These are phyloP conservation scores for Lutjanus erythropterus DNA, from an alignment of 2,113 vertebrate genomes.

Conservation along the genomic window DNA sequence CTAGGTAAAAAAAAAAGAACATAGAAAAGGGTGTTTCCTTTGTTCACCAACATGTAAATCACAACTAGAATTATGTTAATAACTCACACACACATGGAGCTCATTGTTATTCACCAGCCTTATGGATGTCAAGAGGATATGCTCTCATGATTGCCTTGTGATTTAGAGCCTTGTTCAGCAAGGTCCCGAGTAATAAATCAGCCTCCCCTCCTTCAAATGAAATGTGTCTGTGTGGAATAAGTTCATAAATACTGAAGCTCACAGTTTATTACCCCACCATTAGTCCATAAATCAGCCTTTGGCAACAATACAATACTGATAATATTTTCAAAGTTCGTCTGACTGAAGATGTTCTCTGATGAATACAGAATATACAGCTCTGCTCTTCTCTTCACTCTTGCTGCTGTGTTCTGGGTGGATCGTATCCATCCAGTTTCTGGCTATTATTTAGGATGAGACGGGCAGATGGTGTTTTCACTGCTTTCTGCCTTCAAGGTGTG, in stretches of 20 bases:
- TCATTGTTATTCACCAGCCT: slow-evolving; percentile 10
- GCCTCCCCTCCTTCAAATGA: slow-evolving; percentile 10
- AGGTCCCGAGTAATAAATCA: slow-evolving; percentile 37
- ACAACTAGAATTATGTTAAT: background rate
- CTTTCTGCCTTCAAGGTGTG: slow-evolving; percentile 38
- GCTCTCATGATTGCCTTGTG: slow-evolving; percentile 35
- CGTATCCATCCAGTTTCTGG: slow-evolving; percentile 11
- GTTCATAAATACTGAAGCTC: slow-evolving; percentile 34
- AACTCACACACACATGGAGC: background rate
- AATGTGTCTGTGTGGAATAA: slow-evolving; percentile 25
- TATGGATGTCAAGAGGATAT: slow-evolving; percentile 16
- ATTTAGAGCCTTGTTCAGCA: slow-evolving; percentile 36
- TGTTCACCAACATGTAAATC: background rate
- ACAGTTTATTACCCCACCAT: slow-evolving; percentile 29
- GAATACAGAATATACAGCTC: background rate
- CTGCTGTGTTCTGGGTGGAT: background rate
- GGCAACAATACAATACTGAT: slow-evolving; percentile 6
- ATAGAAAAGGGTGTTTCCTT: background rate
- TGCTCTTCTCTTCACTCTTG: background rate
- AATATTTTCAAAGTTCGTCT: slow-evolving; percentile 14
- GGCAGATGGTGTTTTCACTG: slow-evolving; percentile 46
- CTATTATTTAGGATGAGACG: slow-evolving; percentile 21
- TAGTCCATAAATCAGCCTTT: slow-evolving; percentile 22
- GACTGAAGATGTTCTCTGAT: background rate
- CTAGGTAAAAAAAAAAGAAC: background rate